These are phyloP conservation scores for Podiceps cristatus DNA, from an alignment of 2,113 vertebrate species.

Conservation along the genomic window DNA sequence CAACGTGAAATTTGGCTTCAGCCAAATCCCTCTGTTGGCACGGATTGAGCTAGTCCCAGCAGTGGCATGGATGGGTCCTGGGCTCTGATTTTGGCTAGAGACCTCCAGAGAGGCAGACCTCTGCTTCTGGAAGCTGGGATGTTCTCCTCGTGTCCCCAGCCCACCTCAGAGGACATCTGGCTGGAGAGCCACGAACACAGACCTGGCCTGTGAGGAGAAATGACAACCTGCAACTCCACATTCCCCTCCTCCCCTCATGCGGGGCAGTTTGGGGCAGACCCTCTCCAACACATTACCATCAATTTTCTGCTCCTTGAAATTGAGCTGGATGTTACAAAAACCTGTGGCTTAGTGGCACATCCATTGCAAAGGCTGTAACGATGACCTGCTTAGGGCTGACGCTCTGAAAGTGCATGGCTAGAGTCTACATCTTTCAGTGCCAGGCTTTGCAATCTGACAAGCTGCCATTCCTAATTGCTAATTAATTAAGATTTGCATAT, in stretches of 20 bases:
- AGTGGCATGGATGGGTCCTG: not conserved
- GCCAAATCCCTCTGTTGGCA: not conserved
- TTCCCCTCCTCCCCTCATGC: accelerated
- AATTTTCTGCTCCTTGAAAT: not conserved
- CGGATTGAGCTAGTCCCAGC: not conserved
- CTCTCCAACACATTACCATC: not conserved
- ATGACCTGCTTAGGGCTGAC: not conserved
- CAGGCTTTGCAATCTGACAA: not conserved
- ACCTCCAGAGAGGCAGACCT: not conserved
- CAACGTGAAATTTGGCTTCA: not conserved
- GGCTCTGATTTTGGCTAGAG: not conserved
- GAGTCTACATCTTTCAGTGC: not conserved
- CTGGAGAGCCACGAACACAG: accelerated
- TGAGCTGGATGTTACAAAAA: not conserved
- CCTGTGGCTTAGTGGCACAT: accelerated
- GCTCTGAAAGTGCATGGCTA: not conserved
- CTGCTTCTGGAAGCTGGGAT: not conserved
- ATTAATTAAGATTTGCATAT: slow-evolving; percentile 48
- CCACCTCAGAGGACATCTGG: not conserved
- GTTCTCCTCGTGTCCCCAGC: not conserved
- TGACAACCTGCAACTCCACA: not conserved
- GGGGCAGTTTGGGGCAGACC: not conserved
- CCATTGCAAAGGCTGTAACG: not conserved
- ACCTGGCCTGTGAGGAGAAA: not conserved
- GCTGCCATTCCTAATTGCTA: slow-evolving; percentile 27